These are phyloP conservation scores for Trichosurus vulpecula DNA, from an alignment of 2,797 vertebrate species.

Conservation along the genomic window DNA sequence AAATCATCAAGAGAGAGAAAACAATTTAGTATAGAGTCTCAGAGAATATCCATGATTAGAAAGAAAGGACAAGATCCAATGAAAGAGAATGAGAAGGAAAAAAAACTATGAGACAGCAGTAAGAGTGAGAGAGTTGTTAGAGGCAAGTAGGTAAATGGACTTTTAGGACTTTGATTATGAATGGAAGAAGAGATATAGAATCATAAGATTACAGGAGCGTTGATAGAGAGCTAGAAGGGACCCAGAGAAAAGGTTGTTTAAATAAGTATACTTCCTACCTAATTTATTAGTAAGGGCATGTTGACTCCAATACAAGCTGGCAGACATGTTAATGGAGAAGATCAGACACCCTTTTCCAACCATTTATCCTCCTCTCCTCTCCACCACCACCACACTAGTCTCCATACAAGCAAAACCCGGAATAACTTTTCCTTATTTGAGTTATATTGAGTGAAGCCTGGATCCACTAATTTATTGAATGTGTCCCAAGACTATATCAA, in stretches of 20 bases:
- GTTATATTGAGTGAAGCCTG: not conserved
- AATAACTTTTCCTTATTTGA: not conserved
- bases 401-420: not conserved
- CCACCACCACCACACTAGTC: not conserved
- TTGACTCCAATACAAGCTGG: not conserved
- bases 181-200: not conserved
- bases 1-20: not conserved
- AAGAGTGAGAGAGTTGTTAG: not conserved
- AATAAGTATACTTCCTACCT: not conserved
- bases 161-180: not conserved
- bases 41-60: not conserved
- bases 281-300: not conserved
- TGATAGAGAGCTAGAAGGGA: not conserved
- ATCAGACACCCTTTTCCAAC: not conserved
- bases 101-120: not conserved
- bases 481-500: not conserved
- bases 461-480: not conserved
- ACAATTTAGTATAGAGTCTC: not conserved
- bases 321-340: not conserved
- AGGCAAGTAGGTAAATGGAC: not conserved
- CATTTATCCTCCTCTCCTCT: not conserved
- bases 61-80: not conserved
- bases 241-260: not conserved
- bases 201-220: not conserved
- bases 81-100: not conserved